Percentiles rank a stretch among this genome's conserved stretches.
These are phyloP conservation scores for Diprion similis DNA, from an alignment of 1,140 invertebrate genomes.

Conservation along the genomic window DNA sequence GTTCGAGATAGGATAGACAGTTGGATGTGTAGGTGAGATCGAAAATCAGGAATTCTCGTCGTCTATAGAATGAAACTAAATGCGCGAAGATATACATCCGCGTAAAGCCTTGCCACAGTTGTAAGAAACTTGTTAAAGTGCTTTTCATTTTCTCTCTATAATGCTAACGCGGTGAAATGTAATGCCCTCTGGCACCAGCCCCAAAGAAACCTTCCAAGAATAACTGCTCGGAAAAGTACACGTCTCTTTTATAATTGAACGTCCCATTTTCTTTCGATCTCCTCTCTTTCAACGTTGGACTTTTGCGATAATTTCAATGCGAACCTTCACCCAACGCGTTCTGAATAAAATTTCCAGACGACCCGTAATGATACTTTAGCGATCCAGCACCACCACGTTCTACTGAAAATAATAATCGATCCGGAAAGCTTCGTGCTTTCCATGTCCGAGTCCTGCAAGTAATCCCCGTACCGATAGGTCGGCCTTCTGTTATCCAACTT, in stretches of 20 bases:
- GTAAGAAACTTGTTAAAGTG: neutral
- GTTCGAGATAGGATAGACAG: no score
- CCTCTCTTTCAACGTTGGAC: no score
- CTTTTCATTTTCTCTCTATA: neutral
- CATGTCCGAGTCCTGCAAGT: neutral
- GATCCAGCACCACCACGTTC: no score
- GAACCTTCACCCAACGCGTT: no score
- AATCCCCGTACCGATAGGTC: neutral
- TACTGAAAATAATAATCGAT: neutral
- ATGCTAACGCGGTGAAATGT: neutral
- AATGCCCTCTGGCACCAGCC: no score
- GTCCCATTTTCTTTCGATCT: no score
- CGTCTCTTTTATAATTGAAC: no score
- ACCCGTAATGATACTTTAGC: no score
- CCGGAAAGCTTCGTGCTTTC: neutral
- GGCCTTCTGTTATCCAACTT: neutral
- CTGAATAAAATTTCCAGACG: no score
- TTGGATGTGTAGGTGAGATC: neutral
- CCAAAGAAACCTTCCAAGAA: no score
- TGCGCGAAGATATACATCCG: neutral
- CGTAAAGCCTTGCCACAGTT: neutral
- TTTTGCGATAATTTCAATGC: no score
- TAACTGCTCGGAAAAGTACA: no score
- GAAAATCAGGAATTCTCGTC: neutral
- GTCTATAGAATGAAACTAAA: neutral